Percentiles rank a stretch among this genome's conserved stretches.
Conservation (phyloP, 2,888 invertebrate genomes). For the Fabriciana adippe region DNA sequence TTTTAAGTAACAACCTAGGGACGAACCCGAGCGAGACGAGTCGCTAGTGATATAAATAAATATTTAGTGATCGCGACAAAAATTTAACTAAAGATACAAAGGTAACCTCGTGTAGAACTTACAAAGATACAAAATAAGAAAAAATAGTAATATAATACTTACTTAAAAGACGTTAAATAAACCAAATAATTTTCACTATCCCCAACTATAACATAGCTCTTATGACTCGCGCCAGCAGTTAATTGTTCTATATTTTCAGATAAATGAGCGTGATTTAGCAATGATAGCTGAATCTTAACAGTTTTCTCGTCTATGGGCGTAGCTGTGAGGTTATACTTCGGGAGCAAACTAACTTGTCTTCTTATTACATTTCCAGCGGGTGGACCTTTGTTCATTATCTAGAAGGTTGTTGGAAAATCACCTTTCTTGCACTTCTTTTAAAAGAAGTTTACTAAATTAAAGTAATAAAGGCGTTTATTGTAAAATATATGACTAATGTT, state of each 20-base stretch:
- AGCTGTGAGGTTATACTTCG: slow-evolving; percentile 81
- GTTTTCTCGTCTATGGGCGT: slow-evolving; percentile 58
- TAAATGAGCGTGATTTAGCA: slow-evolving; percentile 72
- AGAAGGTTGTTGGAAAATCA: slow-evolving; percentile 27
- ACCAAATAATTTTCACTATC: slow-evolving; percentile 85
- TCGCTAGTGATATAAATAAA: too few relatives aligned
- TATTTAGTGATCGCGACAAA: too few relatives aligned
- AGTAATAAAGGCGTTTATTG: too few relatives aligned
- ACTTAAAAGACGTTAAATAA: slow-evolving; percentile 81
- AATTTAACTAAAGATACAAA: too few relatives aligned
- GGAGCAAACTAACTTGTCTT: slow-evolving; percentile 83
- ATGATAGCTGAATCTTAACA: slow-evolving; percentile 58
- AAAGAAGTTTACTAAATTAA: too few relatives aligned
- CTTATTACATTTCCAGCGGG: slow-evolving; percentile 87
- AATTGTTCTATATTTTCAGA: slow-evolving; percentile 63
- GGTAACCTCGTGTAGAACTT: too few relatives aligned
- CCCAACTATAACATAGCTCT: slow-evolving; percentile 84
- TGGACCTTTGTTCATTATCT: slow-evolving; percentile 88
- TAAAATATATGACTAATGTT: too few relatives aligned
- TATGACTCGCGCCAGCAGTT: slow-evolving; percentile 78
- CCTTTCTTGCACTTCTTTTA: neutral
- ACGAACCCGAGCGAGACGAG: too few relatives aligned
- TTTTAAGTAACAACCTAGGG: too few relatives aligned
- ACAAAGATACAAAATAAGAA: too few relatives aligned
- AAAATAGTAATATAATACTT: slow-evolving; percentile 45